Evolutionary conservation across 1,140 invertebrate species (phyloP).

Genomic region (Aphidius ervi): DNA sequence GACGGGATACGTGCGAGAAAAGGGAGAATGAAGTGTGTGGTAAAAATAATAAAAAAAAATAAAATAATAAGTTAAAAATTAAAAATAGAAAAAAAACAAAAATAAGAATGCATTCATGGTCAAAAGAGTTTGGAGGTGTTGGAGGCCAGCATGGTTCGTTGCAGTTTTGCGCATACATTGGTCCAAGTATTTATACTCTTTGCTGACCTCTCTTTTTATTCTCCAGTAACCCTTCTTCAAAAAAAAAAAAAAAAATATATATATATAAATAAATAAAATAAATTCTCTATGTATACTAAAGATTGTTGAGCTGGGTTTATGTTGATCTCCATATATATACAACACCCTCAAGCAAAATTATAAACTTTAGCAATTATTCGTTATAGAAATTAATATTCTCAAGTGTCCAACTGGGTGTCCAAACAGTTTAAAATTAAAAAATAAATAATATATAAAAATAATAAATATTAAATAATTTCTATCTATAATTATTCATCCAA

Average conservation of each 20-base stretch:
- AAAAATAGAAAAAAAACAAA: slow-evolving; percentile 16
- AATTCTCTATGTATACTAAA: slow-evolving; percentile 24
- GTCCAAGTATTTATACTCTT: neutral
- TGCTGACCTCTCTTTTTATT: slow-evolving; percentile 1
- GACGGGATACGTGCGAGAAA: too few relatives aligned
- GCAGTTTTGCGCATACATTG: neutral
- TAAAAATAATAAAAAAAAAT: neutral
- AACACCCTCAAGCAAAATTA: too few relatives aligned
- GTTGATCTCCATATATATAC: slow-evolving; percentile 13
- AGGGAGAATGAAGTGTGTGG: slow-evolving; percentile 2
- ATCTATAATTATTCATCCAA: neutral
- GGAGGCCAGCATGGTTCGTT: slow-evolving; percentile 1
- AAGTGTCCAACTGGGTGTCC: too few relatives aligned
- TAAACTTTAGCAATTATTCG: too few relatives aligned
- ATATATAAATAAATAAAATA: slow-evolving; percentile 13
- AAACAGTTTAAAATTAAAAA: too few relatives aligned
- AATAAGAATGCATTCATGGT: slow-evolving; percentile 11
- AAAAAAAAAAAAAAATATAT: neutral
- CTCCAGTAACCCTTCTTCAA: neutral
- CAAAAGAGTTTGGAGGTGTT: slow-evolving; percentile 24
- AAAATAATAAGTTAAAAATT: slow-evolving; percentile 10
- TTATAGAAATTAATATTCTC: too few relatives aligned
- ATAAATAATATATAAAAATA: neutral
- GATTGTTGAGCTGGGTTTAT: slow-evolving; percentile 23
- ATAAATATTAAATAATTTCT: neutral